phyloP scores from a whole-genome alignment of 2,113 vertebrate genomes.

The Cromileptes altivelis region DNA sequence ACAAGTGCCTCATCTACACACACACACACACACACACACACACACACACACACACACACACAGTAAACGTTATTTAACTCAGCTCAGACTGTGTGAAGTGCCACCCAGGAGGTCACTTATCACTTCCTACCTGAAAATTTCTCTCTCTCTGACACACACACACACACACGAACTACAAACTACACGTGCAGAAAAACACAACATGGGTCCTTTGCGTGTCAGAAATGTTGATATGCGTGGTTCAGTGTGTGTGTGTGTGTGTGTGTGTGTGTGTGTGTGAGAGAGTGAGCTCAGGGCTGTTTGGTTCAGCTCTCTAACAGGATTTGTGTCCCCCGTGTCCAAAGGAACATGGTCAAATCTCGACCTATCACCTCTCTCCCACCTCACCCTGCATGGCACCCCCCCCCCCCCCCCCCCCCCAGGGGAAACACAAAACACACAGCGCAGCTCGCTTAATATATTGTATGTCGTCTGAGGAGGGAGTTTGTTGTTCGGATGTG shows the following conservation, averaged over 20 bases:
- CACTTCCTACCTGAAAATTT: slow-evolving; percentile 35
- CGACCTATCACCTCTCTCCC: slow-evolving; percentile 45
- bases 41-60: slow-evolving; percentile 16
- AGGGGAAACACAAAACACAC: slow-evolving; percentile 16
- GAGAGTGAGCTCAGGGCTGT: slow-evolving; percentile 39
- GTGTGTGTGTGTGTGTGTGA: slow-evolving; percentile 12
- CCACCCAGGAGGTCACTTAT: slow-evolving; percentile 49
- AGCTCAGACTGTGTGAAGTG: slow-evolving; percentile 37
- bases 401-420: not conserved
- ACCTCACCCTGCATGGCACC: slow-evolving; percentile 17
- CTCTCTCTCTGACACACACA: slow-evolving; percentile 1
- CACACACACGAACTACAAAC: slow-evolving; percentile 5
- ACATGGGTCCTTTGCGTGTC: not conserved
- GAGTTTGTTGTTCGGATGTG: not conserved
- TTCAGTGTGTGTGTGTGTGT: not conserved
- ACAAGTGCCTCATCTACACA: slow-evolving; percentile 28
- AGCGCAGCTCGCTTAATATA: not conserved
- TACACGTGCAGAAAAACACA: not conserved
- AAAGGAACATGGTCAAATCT: slow-evolving; percentile 71
- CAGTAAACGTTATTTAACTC: slow-evolving; percentile 30
- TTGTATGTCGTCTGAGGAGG: not conserved
- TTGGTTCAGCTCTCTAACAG: slow-evolving; percentile 69
- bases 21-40: slow-evolving; percentile 23
- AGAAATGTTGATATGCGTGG: not conserved
- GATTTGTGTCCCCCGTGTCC: slow-evolving; percentile 69